Evolutionary conservation across 2,888 invertebrate species (phyloP).

Genomic region (Pseudolycoriella hygida): DNA sequence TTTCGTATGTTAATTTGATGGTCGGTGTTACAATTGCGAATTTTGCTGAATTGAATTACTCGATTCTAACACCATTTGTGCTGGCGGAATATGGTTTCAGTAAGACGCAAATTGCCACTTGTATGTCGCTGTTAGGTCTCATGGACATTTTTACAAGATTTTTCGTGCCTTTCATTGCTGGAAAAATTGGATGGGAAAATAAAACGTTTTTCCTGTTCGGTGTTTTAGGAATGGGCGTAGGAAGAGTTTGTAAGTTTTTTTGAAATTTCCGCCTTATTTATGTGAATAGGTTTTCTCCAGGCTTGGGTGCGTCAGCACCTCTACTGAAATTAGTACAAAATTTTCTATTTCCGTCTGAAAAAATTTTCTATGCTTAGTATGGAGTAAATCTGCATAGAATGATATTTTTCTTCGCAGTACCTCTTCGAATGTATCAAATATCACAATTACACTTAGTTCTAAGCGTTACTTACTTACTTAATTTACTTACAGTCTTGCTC

Average conservation of each 20-base stretch:
- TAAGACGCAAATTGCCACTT: conserved; percentile 38
- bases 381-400: no score
- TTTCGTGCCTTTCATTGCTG: conserved; percentile 47
- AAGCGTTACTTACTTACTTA: no score
- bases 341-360: conserved; percentile 6
- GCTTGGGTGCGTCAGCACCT: no score
- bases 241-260: conserved; percentile 38
- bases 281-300: conserved; percentile 8
- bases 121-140: conserved; percentile 49
- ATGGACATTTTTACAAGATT: conserved; percentile 47
- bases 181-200: conserved; percentile 51
- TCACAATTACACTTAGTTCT: no score
- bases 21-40: conserved; percentile 51
- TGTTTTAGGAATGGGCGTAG: conserved; percentile 44
- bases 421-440: no score
- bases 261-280: no score
- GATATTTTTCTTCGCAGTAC: no score
- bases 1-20: conserved; percentile 50
- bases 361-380: no score
- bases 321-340: background rate
- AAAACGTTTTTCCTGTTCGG: conserved; percentile 52
- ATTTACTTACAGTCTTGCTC: no score
- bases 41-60: conserved; percentile 55
- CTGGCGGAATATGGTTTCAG: conserved; percentile 44
- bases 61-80: conserved; percentile 53